Base-by-base conservation (phyloP, 2,113 vertebrate species). In the Neotoma lepida region DNA sequence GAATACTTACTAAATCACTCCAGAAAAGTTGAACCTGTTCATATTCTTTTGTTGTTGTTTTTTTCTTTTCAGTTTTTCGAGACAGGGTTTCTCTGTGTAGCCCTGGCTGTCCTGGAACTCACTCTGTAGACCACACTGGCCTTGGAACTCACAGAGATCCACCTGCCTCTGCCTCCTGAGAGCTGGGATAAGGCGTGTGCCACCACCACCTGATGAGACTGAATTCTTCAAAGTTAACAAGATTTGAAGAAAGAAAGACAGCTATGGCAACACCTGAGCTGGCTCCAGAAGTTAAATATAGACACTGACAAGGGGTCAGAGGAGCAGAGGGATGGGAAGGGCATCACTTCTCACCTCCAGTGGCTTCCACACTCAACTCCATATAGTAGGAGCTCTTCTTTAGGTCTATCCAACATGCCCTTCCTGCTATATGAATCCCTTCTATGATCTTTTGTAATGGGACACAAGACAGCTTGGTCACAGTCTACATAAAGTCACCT, bases 11-110 rank as follows among this genome's bases (percentile, higher is more conserved):
- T 80, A 91, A 91, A 54, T 87, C 49, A 54, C 35, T 70, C 87
- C 46, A 87, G 80, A 89, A 91, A 80, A 89, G 30, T 28, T n/a
- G 3, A 92, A 54, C 49, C 93, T 44, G 28, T 68, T 91, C 33
- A 39, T 9, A n/a, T 24, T 78, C 58, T 70, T 61, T 61, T 61
- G 46, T 51, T 51, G 49, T 51, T 51, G 26, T 30, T 64, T 17
- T n/a, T 33, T 39, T 17, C n/a, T 70, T 70, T 61, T 51, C 10
- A 13, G 17, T n/a, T 70, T 70, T 70, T 70, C 18, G 17, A 70
- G 68, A 70, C 68, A 70, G 35, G 35, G 68, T 70, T 39, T n/a
- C 66, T 39, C 66, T 70, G 66, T 70, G 17, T 70, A 70, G 66
- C 17, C 35, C n/a, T 70, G 35, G 68, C 68, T 70, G 17, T 70